phyloP scores from a whole-genome alignment of 2,888 invertebrate genomes.

The Oligia fasciuncula region DNA sequence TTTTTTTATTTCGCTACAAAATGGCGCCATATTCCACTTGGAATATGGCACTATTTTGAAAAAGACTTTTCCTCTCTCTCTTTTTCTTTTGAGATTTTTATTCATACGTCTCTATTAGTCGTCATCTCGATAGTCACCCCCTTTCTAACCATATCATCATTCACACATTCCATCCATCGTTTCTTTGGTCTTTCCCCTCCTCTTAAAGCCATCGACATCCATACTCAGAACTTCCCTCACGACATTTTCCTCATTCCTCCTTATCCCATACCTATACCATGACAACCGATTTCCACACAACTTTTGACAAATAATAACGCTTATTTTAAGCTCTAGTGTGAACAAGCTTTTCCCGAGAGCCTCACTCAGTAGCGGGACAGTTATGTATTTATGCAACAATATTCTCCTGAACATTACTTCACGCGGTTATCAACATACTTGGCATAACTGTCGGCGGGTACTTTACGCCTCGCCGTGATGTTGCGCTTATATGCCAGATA shows the following conservation, averaged over 20 bases:
- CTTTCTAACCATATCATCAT: background rate
- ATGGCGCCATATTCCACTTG: background rate
- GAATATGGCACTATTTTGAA: no score
- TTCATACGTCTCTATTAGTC: background rate
- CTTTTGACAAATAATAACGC: background rate
- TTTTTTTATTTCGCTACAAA: no score
- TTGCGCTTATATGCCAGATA: background rate
- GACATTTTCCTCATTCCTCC: no score
- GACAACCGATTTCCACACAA: no score
- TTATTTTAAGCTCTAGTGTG: background rate
- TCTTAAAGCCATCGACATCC: no score
- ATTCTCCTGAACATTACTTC: constrained; percentile 35
- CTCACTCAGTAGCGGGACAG: constrained; percentile 23
- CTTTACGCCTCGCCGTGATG: constrained; percentile 15
- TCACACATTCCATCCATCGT: no score
- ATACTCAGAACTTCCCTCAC: no score
- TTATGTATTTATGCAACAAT: constrained; percentile 39
- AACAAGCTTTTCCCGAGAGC: background rate
- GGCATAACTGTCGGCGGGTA: constrained; percentile 30
- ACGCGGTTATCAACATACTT: constrained; percentile 47
- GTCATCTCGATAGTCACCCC: background rate
- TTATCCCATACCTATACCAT: no score
- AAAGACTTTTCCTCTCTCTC: no score
- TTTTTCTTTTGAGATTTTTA: background rate
- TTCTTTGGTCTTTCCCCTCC: no score